Evolutionary conservation across 2,113 vertebrate species (phyloP).

Genomic region (Mesembrinibis cayennensis): DNA sequence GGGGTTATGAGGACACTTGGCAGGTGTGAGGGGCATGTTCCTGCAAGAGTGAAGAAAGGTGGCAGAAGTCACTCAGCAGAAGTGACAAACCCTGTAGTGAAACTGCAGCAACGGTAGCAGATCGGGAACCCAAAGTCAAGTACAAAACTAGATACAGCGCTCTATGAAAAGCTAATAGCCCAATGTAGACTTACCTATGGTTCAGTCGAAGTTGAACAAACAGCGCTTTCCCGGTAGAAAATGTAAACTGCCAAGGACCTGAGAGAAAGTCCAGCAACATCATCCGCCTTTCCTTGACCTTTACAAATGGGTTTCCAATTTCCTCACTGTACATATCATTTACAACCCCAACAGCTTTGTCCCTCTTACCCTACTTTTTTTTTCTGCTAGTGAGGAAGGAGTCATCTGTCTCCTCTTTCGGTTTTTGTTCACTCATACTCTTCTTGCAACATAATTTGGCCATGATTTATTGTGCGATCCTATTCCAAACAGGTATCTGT

Average conservation of each 20-base stretch:
- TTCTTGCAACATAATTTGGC: background rate
- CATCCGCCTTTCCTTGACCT: background rate
- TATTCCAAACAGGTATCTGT: constrained; percentile 47
- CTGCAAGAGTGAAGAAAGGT: background rate
- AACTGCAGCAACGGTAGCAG: background rate
- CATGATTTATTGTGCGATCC: background rate
- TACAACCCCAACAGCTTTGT: background rate
- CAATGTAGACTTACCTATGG: rapidly evolving
- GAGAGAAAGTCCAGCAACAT: background rate
- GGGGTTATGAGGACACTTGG: background rate
- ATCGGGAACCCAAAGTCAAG: background rate
- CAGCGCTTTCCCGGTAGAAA: rapidly evolving
- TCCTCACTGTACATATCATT: background rate
- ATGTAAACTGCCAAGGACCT: background rate
- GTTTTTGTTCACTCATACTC: background rate
- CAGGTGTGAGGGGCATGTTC: rapidly evolving
- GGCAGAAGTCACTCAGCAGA: background rate
- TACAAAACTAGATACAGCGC: background rate
- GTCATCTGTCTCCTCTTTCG: background rate
- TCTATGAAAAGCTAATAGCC: background rate
- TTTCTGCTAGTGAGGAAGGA: background rate
- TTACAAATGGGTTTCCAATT: background rate
- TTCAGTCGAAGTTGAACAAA: background rate
- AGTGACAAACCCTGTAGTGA: background rate
- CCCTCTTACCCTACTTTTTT: background rate